Evolutionary conservation across 2,797 vertebrate species (phyloP).

Genomic region (Ciconia nigra): DNA sequence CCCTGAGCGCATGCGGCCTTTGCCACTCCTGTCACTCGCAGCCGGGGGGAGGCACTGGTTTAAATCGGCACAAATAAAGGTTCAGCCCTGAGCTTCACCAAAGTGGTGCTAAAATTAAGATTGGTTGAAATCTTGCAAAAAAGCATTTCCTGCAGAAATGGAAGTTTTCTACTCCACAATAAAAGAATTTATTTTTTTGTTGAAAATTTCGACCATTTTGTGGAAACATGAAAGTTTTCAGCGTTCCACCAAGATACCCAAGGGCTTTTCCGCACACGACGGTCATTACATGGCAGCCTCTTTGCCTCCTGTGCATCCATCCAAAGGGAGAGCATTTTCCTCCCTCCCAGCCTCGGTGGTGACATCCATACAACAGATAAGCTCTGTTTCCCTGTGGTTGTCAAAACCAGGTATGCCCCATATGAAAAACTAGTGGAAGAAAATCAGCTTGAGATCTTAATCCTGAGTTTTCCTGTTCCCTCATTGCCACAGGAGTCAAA

Average conservation of each 20-base stretch:
- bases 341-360: not conserved
- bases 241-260: not conserved
- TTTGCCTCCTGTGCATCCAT: not conserved
- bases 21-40: accelerated
- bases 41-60: not conserved
- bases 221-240: not conserved
- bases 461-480: not conserved
- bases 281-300: not conserved
- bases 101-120: not conserved
- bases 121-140: not conserved
- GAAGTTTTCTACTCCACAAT: not conserved
- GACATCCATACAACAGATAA: not conserved
- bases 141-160: not conserved
- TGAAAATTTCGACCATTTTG: not conserved
- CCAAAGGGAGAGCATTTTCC: not conserved
- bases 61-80: not conserved
- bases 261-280: not conserved
- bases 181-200: not conserved
- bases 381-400: not conserved
- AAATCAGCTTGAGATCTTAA: not conserved
- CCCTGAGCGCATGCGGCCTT: not conserved
- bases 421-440: not conserved
- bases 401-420: not conserved
- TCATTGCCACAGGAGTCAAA: not conserved
- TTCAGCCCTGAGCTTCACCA: not conserved